Percentiles rank a stretch among this genome's conserved stretches.
These are phyloP conservation scores for Phlogophora meticulosa DNA, from an alignment of 2,888 invertebrate genomes.

Conservation along the genomic window DNA sequence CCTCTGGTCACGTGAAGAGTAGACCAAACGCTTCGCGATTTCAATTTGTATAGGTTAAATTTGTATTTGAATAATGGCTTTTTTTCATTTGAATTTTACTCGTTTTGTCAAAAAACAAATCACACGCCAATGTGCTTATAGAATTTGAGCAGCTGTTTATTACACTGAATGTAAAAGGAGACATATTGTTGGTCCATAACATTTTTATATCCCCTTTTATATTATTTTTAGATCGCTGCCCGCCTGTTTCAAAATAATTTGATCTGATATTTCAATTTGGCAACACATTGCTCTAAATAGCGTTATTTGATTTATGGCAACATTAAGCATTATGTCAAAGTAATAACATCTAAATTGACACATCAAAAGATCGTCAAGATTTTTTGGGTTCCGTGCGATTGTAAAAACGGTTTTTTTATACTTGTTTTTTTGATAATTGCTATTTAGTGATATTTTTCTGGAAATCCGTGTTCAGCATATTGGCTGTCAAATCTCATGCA, in stretches of 20 bases:
- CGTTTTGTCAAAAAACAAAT: too few species aligned
- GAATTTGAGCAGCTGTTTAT: conserved; percentile 6
- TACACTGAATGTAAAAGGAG: conserved; percentile 8
- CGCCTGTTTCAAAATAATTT: conserved; percentile 21
- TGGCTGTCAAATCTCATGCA: too few species aligned
- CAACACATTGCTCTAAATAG: conserved; percentile 51
- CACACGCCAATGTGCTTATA: too few species aligned
- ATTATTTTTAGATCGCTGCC: neutral
- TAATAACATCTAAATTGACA: conserved; percentile 42
- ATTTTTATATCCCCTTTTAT: neutral
- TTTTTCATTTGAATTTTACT: too few species aligned
- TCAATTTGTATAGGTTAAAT: too few species aligned
- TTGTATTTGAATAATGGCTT: too few species aligned
- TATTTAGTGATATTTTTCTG: neutral
- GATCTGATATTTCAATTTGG: conserved; percentile 20
- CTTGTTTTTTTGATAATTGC: neutral
- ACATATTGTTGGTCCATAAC: neutral
- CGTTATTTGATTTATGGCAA: conserved; percentile 49
- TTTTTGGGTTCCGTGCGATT: neutral
- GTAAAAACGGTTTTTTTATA: neutral
- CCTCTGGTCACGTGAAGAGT: too few species aligned
- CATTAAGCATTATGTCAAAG: conserved; percentile 32
- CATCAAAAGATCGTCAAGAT: conserved; percentile 43
- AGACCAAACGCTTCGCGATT: too few species aligned
- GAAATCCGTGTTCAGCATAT: neutral